Conservation (phyloP, 2,888 invertebrate genomes). For the Caenorhabditis panamensis region DNA sequence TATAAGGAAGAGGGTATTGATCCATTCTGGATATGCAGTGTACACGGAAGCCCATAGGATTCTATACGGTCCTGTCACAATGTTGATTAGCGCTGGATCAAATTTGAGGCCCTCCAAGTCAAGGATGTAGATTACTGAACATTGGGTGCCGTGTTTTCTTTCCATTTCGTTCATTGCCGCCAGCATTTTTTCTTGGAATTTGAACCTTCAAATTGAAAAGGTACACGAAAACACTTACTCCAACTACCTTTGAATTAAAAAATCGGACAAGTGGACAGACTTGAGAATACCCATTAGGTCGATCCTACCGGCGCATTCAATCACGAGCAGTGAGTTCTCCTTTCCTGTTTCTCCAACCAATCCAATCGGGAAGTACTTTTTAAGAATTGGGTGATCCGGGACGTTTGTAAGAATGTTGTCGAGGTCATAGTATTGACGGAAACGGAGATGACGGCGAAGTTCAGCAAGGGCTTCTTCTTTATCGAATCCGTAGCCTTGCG, state of each 20-base stretch:
- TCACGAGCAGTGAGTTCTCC: conserved; percentile 71
- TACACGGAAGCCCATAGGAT: conserved; percentile 76
- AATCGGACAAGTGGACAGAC: conserved; percentile 71
- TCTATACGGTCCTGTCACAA: conserved; percentile 76
- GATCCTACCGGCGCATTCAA: conserved; percentile 75
- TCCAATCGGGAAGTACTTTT: conserved; percentile 75
- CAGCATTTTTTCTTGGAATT: conserved; percentile 73
- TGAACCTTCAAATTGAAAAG: conserved; percentile 47
- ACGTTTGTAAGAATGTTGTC: conserved; percentile 67
- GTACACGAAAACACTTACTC: background rate
- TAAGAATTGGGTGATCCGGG: conserved; percentile 68
- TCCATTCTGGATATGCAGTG: conserved; percentile 77
- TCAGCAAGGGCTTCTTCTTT: conserved; percentile 67
- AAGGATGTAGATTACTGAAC: conserved; percentile 73
- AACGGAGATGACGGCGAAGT: conserved; percentile 70
- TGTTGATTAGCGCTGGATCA: conserved; percentile 70
- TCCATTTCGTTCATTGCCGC: conserved; percentile 73
- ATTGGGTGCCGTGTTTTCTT: conserved; percentile 64
- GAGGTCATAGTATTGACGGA: conserved; percentile 70
- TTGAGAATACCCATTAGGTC: conserved; percentile 75
- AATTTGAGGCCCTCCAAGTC: conserved; percentile 75
- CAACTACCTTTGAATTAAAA: conserved; percentile 73
- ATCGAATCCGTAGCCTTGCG: conserved; percentile 69
- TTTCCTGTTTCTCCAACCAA: conserved; percentile 73
- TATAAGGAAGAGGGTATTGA: conserved; percentile 70